Evolutionary conservation across 2,888 invertebrate genomes (phyloP), one percentile per base, ranked within the genome.

Genomic region (Labia minor): DNA sequence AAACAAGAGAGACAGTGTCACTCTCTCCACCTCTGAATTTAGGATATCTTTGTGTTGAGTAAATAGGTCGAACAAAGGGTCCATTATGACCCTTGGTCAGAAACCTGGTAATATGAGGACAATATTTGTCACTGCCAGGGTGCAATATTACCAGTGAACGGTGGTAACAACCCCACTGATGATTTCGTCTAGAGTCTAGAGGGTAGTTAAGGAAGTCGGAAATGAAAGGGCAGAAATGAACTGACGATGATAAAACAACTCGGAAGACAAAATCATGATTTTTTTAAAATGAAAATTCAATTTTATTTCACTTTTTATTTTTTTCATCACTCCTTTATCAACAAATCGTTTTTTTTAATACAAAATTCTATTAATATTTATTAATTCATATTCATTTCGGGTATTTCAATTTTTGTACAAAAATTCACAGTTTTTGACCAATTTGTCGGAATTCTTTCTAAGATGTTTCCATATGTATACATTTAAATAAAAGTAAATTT

Each of bases 51-150:
- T 49, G 49, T 49, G 49, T 16, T 14, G 6, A 16, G 49, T 49
- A 49, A 49, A 49, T 49, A 49, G 49, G 49, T 49, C 16, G 49
- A 16, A 49, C 49, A 49, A 49, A 49, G 49, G 49, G 49, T 49
- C 49, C 49, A 49, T 49, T 49, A 49, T 49, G 49, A 49, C 49
- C 49, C 49, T 49, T 49, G 49, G 49, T 49, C 49, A 49, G 49
- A 11, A 49, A 16, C n/a, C n/a, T 16, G 49, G 49, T 16, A 49
- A 49, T 49, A 49, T 49, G 49, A 49, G 16, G 49, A 3, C 49
- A n/a, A 11, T 49, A 14, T 49, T 49, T 49, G 49, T 49, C 49
- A 49, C 49, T 49, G 49, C 14, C 49, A 49, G 14, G 4, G 49
- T 49, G 49, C 49, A 49, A 49, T 49, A 49, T 49, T 49, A 49